Evolutionary conservation across 2,113 vertebrate genomes (phyloP), one percentile per base, ranked within the genome.

Genomic region (Numenius arquata): DNA sequence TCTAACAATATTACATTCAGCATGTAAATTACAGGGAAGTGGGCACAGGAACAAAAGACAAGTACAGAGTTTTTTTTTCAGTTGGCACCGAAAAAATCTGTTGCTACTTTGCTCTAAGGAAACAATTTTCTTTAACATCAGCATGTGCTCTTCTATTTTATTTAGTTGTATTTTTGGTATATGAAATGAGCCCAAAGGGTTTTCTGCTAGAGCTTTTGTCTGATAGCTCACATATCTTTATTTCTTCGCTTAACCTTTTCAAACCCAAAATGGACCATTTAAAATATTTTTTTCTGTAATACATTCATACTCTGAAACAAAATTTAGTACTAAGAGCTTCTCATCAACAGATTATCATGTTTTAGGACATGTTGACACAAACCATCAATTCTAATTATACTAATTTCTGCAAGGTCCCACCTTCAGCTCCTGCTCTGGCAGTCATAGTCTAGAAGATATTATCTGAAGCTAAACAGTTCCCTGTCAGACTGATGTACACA

Each of bases 201-300:
- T 86, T 72, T 15, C 53, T 27, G 5, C 1, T 14, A 41, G 15
- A 36, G 12, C 4, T 66, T 84, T 43, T 52, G 0, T 56, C 26
- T 52, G 18, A 77, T 36, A 77, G 15, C 8, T 63, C 90, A 41
- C 2, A 5, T 61, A n/a, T n/a, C 2, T 59, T 53, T 63, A 59
- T 84, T 93, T 81, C 22, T 93, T 61, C 14, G 43, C 10, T 70
- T 77, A 61, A 15, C 5, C 8, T 75, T 85, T 74, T 81, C 8
- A 48, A 89, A 72, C 12, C 19, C 20, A 70, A 68, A 74, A 26
- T 2, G 0, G 7, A 25, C 6, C 3, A 67, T 71, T 52, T 29
- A 32, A 45, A 50, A 55, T 17, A 16, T 0, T 0, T 8, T 2
- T 58, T 50, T 27, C 72, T 58, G 3, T 8, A 25, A 23, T 15